Conservation (phyloP, 2,113 vertebrate species). For the Pelmatolapia mariae region DNA sequence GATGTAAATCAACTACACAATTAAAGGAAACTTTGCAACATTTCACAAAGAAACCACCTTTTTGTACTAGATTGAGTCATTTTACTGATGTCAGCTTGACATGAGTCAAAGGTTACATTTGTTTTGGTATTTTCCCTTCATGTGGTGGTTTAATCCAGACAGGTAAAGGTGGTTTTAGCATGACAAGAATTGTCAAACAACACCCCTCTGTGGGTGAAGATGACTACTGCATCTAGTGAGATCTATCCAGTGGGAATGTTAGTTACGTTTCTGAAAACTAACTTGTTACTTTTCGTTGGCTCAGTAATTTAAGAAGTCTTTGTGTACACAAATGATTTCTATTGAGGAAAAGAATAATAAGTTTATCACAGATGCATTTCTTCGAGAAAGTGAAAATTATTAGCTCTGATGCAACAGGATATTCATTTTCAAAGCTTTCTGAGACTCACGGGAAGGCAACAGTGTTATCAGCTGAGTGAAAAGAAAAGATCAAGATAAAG, state of each 20-base stretch:
- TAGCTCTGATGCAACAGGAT: background rate
- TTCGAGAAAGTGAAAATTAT: background rate
- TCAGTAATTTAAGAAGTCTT: too few species aligned
- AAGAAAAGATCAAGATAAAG: background rate
- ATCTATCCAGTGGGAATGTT: background rate
- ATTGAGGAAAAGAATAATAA: background rate
- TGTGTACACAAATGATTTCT: background rate
- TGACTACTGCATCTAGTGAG: background rate
- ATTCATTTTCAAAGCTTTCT: background rate
- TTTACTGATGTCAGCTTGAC: background rate
- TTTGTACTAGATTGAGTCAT: background rate
- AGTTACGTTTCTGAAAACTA: background rate
- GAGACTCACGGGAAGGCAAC: background rate
- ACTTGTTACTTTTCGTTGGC: background rate
- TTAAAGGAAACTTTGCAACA: background rate
- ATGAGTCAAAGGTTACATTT: background rate
- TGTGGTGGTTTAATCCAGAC: background rate
- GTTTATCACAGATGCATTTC: background rate
- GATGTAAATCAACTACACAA: background rate
- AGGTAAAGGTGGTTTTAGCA: background rate
- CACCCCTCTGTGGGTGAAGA: constrained; percentile 9
- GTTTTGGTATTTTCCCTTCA: background rate
- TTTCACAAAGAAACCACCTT: background rate
- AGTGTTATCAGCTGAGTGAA: background rate
- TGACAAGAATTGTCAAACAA: background rate